Percentiles rank a stretch among this genome's conserved stretches.
Evolutionary conservation across 2,888 invertebrate genomes (phyloP).

Genomic region (Tenthredo livida): DNA sequence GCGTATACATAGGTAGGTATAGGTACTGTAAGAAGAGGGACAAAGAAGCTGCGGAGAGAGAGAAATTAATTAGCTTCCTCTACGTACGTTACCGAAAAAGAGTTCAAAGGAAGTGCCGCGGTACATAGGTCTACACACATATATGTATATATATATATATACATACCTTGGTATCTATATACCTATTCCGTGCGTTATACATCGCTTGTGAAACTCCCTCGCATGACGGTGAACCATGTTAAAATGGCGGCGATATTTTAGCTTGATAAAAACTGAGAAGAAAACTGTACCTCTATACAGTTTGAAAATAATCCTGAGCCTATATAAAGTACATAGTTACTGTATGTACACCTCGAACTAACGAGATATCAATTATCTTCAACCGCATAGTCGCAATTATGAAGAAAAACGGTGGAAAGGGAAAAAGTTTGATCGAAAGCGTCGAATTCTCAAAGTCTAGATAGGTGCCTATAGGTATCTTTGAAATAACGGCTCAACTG

Average conservation of each 20-base stretch:
- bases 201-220: conserved; percentile 24
- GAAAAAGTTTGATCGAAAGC: background rate
- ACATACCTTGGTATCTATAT: background rate
- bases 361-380: too few species aligned
- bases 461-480: background rate
- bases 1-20: background rate
- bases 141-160: background rate
- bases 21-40: conserved; percentile 37
- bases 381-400: too few species aligned
- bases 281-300: background rate
- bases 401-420: too few species aligned
- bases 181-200: background rate
- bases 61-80: conserved; percentile 70
- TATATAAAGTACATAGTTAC: too few species aligned
- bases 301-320: background rate
- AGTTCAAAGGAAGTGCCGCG: conserved; percentile 74
- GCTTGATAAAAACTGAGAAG: background rate
- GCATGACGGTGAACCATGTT: background rate
- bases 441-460: background rate
- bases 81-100: conserved; percentile 66
- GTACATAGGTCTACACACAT: conserved; percentile 1
- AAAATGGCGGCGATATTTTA: conserved; percentile 19
- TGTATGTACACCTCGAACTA: too few species aligned
- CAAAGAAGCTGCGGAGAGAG: conserved; percentile 58
- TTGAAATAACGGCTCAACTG: background rate